Evolutionary conservation across 2,797 vertebrate genomes (phyloP).

Genomic region (Urocyon cinereoargenteus): DNA sequence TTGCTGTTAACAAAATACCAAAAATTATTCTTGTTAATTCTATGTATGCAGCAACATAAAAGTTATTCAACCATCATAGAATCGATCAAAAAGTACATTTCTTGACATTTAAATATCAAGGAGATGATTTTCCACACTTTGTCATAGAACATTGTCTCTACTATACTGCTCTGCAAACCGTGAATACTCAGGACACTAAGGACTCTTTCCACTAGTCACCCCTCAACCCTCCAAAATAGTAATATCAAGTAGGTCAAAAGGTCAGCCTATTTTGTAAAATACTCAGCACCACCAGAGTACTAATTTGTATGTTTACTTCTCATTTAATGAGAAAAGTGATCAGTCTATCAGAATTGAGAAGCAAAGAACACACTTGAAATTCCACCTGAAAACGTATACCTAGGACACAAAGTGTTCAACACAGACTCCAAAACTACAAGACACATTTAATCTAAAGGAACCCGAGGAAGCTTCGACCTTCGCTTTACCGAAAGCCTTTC

Average conservation of each 20-base stretch:
- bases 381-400: background rate
- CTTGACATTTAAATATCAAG: slow-evolving; percentile 16
- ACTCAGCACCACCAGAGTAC: background rate
- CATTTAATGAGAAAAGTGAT: slow-evolving; percentile 29
- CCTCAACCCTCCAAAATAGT: background rate
- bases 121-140: background rate
- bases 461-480: background rate
- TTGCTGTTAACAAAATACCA: background rate
- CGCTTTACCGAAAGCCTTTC: slow-evolving; percentile 32
- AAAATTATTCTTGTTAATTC: slow-evolving; percentile 33
- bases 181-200: background rate
- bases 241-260: slow-evolving; percentile 44
- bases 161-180: background rate
- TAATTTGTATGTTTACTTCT: background rate
- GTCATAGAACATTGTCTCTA: background rate
- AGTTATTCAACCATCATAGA: background rate
- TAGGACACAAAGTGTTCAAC: background rate
- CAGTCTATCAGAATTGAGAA: slow-evolving; percentile 28
- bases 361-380: slow-evolving; percentile 37
- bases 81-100: background rate
- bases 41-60: background rate
- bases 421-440: slow-evolving; percentile 45
- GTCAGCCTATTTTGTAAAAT: slow-evolving; percentile 58
- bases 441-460: slow-evolving; percentile 35
- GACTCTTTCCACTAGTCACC: background rate